Conservation (phyloP, 35 echinoderm and acorn worm genomes). For the Hemicentrotus pulcherrimus region DNA sequence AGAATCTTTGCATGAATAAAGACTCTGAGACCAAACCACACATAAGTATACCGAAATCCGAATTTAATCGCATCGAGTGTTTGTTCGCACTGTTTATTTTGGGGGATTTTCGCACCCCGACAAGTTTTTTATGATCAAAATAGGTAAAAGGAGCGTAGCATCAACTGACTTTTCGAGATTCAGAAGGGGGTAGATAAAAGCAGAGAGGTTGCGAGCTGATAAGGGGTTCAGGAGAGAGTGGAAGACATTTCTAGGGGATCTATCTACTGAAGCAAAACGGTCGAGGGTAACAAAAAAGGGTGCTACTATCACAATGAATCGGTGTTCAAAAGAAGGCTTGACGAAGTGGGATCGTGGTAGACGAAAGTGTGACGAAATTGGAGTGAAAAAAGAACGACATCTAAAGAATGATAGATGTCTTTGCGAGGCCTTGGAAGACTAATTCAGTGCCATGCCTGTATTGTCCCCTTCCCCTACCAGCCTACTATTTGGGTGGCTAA, state of each 20-base stretch:
- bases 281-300: not conserved
- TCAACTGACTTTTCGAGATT: not conserved
- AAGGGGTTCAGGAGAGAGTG: not conserved
- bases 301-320: not conserved
- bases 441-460: not conserved
- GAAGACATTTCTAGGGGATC: not conserved
- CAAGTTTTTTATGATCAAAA: not conserved
- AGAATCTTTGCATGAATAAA: not conserved
- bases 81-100: not conserved
- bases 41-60: not conserved
- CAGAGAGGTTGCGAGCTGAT: not conserved
- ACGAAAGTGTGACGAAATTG: constrained; percentile 1
- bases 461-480: not conserved
- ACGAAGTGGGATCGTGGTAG: not conserved
- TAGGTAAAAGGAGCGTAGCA: not conserved
- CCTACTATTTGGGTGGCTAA: not conserved
- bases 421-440: not conserved
- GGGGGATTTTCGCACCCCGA: not conserved
- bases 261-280: not conserved
- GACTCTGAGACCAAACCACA: not conserved
- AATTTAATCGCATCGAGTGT: constrained; percentile 4
- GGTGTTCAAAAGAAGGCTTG: not conserved
- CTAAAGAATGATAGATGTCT: not conserved
- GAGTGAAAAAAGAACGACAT: not conserved
- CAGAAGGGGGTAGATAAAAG: not conserved